Base-by-base conservation (phyloP, 92 coral and sea anemone genomes). In the Parazoanthus darwini region DNA sequence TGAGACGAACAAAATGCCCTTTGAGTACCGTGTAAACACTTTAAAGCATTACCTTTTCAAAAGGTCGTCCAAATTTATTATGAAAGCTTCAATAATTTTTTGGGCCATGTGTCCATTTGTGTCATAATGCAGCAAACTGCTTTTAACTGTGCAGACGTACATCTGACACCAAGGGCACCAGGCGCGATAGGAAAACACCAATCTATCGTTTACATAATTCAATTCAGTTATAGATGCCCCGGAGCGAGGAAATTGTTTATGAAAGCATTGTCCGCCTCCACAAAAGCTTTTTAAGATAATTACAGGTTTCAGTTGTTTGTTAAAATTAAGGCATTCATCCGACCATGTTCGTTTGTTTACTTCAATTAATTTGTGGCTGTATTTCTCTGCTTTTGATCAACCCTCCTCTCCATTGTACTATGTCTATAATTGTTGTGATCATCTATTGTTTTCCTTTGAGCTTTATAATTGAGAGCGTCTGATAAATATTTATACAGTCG, bases 401-500 rank as follows among this genome's bases (percentile, higher is more conserved):
- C 72, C 58, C 86, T 89, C 75, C 78, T 71, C 78, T 42, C 20
- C 23, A 50, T 44, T 82, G 59, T 43, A 43, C 66, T 80, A 48
- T 48, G 51, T 48, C 51, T 48, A 68, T 80, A 54, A 78, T 39
- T 79, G n/a, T 67, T 58, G 77, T 50, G 59, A 56, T 81, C 75
- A 37, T 56, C 63, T 66, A 89, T 93, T 93, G 96, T 94, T 92
- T 91, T 94, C 93, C 83, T 92, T 90, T 86, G 88, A 82, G 94
- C 91, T 94, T 86, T 85, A 90, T 87, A 84, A n/a, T 86, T 90
- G 91, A 94, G 86, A 84, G 91, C 90, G 88, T 66, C 82, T 86
- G 89, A 89, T 93, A 82, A 94, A 94, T 94, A 91, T 92, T 94
- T 91, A 91, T 86, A 79, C 90, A 94, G 74, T 86, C 86, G 87